Base-by-base conservation (phyloP, 2,888 invertebrate genomes). In the Drosophila rellima region DNA sequence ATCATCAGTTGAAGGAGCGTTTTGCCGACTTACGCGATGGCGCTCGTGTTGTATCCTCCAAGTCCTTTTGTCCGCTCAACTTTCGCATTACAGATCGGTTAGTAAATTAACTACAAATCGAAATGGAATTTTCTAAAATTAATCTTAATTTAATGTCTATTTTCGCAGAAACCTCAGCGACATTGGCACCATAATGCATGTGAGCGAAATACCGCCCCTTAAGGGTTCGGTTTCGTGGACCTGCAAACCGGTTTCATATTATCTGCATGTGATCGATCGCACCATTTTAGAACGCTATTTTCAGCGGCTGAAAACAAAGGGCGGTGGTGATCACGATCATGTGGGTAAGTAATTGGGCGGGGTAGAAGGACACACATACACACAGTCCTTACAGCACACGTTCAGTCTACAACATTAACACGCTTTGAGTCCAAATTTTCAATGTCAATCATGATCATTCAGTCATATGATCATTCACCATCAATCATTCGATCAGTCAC, bases 181-280 rank as follows among this genome's bases (percentile, higher is more conserved):
- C 93, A 98, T 99, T 91, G 99, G 99, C 79, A 98, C 99, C 74
- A 99, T 99, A 90, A 98, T 99, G 97, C 98, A 98, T 93, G 98
- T 99, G 42, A 96, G 96, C 78, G 98, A 99, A 93, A 96, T 99
- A 95, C 96, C 98, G 74, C 98, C 99, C 17, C 93, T 98, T 74
- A 95, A 96, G 91, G 98, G 98, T 78, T 98, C 98, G 11, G 99
- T 99, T 69, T 99, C 99, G 17, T 99, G 99, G 99, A 99, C 99
- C 70, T 98, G 98, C 78, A 99, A 98, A 93, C 98, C 99, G 55
- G 99, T 99, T 89, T 98, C 98, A 77, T 99, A 99, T 94, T 99
- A 98, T 94, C 95, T 99, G 88, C 99, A 99, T 93, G 96, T 97
- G 89, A 98, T 99, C 92, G 99, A 99, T 94, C 95, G 98, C 92